A percentile compares a stretch with the other conserved stretches of the same genome.
Evolutionary conservation across 2,888 invertebrate genomes (phyloP).

Genomic region (Pseudoips prasinana): DNA sequence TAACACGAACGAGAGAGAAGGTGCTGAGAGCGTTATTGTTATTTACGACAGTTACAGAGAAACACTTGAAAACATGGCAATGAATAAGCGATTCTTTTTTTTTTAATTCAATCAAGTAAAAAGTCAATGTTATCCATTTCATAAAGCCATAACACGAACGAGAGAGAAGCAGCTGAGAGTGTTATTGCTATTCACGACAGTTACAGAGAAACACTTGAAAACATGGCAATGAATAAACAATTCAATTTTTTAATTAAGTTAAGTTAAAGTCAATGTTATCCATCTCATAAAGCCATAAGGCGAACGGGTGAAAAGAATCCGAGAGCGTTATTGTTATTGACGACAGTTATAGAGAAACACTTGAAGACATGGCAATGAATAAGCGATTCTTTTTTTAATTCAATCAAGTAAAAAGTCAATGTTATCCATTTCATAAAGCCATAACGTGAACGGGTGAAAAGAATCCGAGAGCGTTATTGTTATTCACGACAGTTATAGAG

Average conservation of each 20-base stretch:
- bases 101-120: too few relatives aligned
- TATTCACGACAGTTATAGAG: conserved; percentile 31
- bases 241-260: too few relatives aligned
- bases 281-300: conserved; percentile 29
- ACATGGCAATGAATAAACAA: conserved; percentile 42
- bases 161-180: too few relatives aligned
- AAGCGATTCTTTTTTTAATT: too few relatives aligned
- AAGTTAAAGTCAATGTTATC: conserved; percentile 36
- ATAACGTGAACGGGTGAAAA: conserved; percentile 9
- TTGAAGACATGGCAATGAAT: conserved; percentile 40
- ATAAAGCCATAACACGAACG: conserved; percentile 17
- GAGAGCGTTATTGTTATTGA: conserved; percentile 26
- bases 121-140: conserved; percentile 38
- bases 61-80: conserved; percentile 36
- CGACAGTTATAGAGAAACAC: conserved; percentile 27
- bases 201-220: conserved; percentile 33
- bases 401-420: conserved; percentile 37
- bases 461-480: conserved; percentile 12
- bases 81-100: conserved; percentile 47
- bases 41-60: conserved; percentile 31
- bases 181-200: conserved; percentile 29
- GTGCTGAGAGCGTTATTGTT: conserved; percentile 14
- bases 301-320: too few relatives aligned
- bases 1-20: conserved; percentile 7
- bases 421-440: conserved; percentile 34